These are phyloP conservation scores for Sinonovacula constricta DNA, from an alignment of 1,140 invertebrate species.

Conservation along the genomic window DNA sequence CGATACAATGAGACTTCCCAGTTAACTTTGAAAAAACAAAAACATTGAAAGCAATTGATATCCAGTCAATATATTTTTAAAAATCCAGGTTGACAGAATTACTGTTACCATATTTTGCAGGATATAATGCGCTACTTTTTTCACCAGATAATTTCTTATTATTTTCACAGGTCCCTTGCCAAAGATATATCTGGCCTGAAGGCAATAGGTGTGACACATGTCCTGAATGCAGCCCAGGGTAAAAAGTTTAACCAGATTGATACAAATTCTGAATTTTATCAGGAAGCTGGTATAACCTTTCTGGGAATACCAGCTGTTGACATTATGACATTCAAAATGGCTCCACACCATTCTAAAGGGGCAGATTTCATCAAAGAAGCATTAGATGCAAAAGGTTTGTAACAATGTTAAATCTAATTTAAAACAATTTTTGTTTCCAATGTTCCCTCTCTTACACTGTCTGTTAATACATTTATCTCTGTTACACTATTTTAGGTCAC, in stretches of 20 bases:
- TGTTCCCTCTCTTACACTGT: no score
- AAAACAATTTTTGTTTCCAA: no score
- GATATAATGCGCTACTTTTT: not conserved
- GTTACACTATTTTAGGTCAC: no score
- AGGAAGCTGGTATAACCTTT: slow-evolving; percentile 86
- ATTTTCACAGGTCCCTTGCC: slow-evolving; percentile 75
- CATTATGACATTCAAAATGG: slow-evolving; percentile 86
- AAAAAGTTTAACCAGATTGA: slow-evolving; percentile 74
- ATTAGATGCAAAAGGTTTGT: slow-evolving; percentile 79
- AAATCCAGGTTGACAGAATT: not conserved
- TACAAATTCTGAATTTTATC: slow-evolving; percentile 82
- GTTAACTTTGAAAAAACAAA: not conserved
- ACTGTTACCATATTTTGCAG: not conserved
- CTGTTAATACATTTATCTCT: no score
- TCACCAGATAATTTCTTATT: slow-evolving; percentile 6
- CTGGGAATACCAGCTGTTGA: slow-evolving; percentile 89
- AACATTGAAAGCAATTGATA: not conserved
- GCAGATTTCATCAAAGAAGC: slow-evolving; percentile 90
- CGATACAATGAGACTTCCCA: no score
- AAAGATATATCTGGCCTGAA: slow-evolving; percentile 72
- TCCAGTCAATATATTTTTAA: not conserved
- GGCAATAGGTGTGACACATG: slow-evolving; percentile 76
- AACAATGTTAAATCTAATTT: not conserved
- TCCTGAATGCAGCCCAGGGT: slow-evolving; percentile 79
- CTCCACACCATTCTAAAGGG: slow-evolving; percentile 87